phyloP scores from a whole-genome alignment of 2,888 invertebrate species.

The Lycocerus yunnanus region DNA sequence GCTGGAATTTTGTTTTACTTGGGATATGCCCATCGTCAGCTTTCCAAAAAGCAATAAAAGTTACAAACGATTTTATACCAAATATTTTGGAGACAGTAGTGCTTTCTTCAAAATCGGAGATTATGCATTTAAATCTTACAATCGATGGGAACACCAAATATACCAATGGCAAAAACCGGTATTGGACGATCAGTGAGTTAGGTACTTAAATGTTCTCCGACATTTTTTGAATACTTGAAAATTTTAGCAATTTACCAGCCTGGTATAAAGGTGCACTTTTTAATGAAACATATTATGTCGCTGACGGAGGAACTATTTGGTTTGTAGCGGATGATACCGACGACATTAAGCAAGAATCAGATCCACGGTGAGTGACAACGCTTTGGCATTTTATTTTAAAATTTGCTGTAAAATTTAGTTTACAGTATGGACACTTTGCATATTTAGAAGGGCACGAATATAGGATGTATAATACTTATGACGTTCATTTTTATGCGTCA shows the following conservation, averaged over 20 bases:
- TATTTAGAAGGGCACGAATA: constrained; percentile 97
- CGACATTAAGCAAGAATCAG: constrained; percentile 63
- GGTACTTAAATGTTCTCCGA: constrained; percentile 1
- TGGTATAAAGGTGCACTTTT: constrained; percentile 97
- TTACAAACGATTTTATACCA: constrained; percentile 80
- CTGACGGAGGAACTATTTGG: constrained; percentile 93
- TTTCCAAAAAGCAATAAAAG: constrained; percentile 72
- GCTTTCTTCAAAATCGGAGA: constrained; percentile 75
- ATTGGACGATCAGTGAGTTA: constrained; percentile 72
- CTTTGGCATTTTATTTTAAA: neutral
- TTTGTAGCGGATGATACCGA: constrained; percentile 67
- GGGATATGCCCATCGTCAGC: constrained; percentile 90
- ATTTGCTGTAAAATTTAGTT: neutral
- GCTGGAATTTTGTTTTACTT: constrained; percentile 77
- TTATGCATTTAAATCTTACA: constrained; percentile 76
- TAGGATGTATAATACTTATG: constrained; percentile 95
- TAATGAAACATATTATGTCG: constrained; percentile 91
- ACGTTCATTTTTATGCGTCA: constrained; percentile 96
- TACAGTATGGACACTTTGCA: constrained; percentile 83
- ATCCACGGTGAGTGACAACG: constrained; percentile 65
- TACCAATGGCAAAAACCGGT: constrained; percentile 85
- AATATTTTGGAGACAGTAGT: constrained; percentile 76
- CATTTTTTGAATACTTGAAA: neutral
- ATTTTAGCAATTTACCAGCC: constrained; percentile 70
- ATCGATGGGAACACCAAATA: constrained; percentile 82